Evolutionary conservation across 2,888 invertebrate species (phyloP).

Genomic region (Melolontha melolontha): DNA sequence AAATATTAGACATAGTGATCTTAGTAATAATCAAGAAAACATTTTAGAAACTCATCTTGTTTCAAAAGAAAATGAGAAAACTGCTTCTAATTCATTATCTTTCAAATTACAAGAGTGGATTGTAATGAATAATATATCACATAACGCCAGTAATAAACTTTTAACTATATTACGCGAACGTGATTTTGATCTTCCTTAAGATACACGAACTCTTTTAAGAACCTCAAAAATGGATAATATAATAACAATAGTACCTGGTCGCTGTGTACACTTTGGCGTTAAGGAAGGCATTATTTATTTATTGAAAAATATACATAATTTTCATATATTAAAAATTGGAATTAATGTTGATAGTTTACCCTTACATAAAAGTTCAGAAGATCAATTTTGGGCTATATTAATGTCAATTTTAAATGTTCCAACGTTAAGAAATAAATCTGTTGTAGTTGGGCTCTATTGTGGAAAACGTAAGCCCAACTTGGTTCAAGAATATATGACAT

Average conservation of each 20-base stretch:
- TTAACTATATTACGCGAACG: conserved; percentile 13
- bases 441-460: conserved; percentile 40
- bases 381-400: conserved; percentile 42
- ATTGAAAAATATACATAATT: conserved; percentile 6
- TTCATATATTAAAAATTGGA: neutral
- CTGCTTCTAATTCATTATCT: neutral
- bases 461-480: conserved; percentile 22
- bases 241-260: conserved; percentile 14
- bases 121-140: conserved; percentile 18
- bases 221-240: conserved; percentile 6
- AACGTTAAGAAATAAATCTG: conserved; percentile 8
- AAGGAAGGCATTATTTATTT: conserved; percentile 3
- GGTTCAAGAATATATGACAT: conserved; percentile 25
- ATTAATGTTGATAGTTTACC: conserved; percentile 41
- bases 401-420: conserved; percentile 14
- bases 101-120: conserved; percentile 7
- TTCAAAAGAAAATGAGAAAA: no score
- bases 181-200: conserved; percentile 15
- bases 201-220: conserved; percentile 28
- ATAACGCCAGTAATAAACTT: conserved; percentile 20
- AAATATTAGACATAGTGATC: no score
- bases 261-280: conserved; percentile 38
- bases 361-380: conserved; percentile 37
- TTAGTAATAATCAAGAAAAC: no score
- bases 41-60: no score